Percentiles rank a stretch among this genome's conserved stretches.
phyloP scores from a whole-genome alignment of 2,888 invertebrate species.

The Ophioninae sp. region DNA sequence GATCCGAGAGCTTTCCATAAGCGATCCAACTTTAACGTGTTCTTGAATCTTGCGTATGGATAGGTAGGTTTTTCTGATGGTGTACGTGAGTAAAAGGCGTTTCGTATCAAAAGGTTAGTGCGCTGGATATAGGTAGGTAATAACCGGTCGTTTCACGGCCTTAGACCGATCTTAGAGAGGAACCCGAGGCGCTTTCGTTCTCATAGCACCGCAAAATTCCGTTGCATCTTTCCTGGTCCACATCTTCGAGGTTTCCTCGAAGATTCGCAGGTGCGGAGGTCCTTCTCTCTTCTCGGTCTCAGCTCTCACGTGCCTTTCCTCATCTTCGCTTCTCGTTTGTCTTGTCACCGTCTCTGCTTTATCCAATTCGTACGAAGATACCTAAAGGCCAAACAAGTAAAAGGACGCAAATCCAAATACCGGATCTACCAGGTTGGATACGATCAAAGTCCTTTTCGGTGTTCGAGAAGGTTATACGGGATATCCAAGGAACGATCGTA shows the following conservation, averaged over 20 bases:
- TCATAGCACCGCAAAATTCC: constrained; percentile 53
- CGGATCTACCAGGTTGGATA: not conserved
- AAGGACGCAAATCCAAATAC: not conserved
- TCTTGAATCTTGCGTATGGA: constrained; percentile 10
- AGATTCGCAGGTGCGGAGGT: constrained; percentile 51
- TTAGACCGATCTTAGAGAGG: constrained; percentile 56
- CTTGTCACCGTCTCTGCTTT: constrained; percentile 35
- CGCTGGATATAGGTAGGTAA: constrained; percentile 55
- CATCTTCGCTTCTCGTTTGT: constrained; percentile 30
- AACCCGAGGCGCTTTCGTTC: constrained; percentile 39
- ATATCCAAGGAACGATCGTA: constrained; percentile 42
- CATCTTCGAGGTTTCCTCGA: constrained; percentile 29
- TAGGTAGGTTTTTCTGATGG: constrained; percentile 9
- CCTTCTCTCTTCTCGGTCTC: constrained; percentile 8
- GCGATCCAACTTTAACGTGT: constrained; percentile 26
- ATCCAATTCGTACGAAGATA: not conserved
- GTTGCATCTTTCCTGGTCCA: constrained; percentile 44
- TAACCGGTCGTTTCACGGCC: constrained; percentile 57
- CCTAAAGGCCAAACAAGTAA: not conserved
- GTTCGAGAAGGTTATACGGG: not conserved
- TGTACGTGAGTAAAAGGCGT: constrained; percentile 1
- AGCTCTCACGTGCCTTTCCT: not conserved
- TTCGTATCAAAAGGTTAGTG: constrained; percentile 22
- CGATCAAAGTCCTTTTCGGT: constrained; percentile 1
- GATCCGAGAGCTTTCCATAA: constrained; percentile 54